Evolutionary conservation across 2,797 vertebrate genomes (phyloP).

Genomic region (Bovichtus variegatus): DNA sequence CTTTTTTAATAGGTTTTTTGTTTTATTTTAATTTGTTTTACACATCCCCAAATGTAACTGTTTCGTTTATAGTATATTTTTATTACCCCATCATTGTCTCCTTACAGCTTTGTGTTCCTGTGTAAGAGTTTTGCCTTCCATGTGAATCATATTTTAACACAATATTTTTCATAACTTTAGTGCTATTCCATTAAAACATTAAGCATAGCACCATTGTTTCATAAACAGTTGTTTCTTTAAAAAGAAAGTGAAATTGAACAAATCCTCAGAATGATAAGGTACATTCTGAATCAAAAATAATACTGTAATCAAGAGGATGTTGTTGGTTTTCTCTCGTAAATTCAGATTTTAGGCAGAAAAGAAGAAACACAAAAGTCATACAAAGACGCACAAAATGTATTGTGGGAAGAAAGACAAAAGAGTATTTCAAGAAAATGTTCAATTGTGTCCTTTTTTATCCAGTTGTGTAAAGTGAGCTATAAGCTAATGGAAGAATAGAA

Average conservation of each 20-base stretch:
- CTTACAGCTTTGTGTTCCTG: neutral
- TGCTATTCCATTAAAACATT: neutral
- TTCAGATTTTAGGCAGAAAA: no score
- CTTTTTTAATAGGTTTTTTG: neutral
- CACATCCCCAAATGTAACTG: neutral
- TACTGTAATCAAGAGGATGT: neutral
- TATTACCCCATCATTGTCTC: neutral
- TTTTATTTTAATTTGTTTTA: neutral
- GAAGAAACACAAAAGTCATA: neutral
- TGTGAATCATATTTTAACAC: neutral
- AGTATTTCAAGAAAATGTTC: neutral
- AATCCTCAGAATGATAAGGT: neutral
- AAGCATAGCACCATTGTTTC: neutral
- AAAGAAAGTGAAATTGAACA: neutral
- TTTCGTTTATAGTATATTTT: neutral
- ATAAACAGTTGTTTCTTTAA: neutral
- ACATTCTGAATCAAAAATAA: neutral
- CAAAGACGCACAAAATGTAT: neutral
- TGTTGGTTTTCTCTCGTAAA: neutral
- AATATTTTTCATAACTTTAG: neutral
- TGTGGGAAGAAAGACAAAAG: neutral
- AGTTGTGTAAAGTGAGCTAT: neutral
- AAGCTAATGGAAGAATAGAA: conserved; percentile 10
- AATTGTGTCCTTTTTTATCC: neutral
- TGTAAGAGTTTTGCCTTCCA: neutral